Base-by-base conservation (phyloP, 2,888 invertebrate species). In the Atethmia centrago region DNA sequence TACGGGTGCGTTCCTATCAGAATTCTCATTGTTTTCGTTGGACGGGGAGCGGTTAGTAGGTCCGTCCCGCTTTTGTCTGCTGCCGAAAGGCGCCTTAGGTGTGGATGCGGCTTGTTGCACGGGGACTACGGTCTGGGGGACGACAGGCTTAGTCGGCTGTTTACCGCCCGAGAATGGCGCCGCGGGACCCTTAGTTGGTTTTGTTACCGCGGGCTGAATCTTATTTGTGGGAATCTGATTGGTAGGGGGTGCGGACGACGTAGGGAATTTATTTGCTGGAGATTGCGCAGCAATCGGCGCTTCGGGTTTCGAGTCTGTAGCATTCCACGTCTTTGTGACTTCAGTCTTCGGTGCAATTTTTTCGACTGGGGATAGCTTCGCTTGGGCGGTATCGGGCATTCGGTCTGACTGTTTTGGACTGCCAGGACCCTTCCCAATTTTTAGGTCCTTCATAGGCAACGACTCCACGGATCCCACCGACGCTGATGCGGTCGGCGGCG, bases 161-260 rank as follows among this genome's bases (percentile, higher is more conserved):
- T 96, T 96, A 66, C 91, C 92, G 12, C 94, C 93, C 0, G 96
- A 93, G 89, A 96, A 96, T 0, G 96, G 96, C 8, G 96, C 95
- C 0, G 96, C 92, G 0, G 95, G 95, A 3, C 95, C 95, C 80
- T 96, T 96, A 0, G 87, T 89, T 0, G 94, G 79, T 82, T 96
- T 96, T 7, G 89, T 89, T 25, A 89, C 85, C 0, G 91, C 84
- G 2, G 95, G 93, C 9, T 93, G 90, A 19, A 93, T 87, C 82
- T 95, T 94, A 76, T 89, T 90, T 42, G 91, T 84, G 36, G 87
- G 77, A 16, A 92, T 68, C 74, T 93, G 93, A 73, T 90, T 88
- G 75, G 79, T 77, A 7, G 89, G 77, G 0, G 92, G 83, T 53
- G 92, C 90, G 0, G 89, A 86, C 3, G 89, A 85, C 2, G 94